These are phyloP conservation scores for Cebus imitator DNA, from an alignment of 2,113 vertebrate genomes.

Conservation along the genomic window DNA sequence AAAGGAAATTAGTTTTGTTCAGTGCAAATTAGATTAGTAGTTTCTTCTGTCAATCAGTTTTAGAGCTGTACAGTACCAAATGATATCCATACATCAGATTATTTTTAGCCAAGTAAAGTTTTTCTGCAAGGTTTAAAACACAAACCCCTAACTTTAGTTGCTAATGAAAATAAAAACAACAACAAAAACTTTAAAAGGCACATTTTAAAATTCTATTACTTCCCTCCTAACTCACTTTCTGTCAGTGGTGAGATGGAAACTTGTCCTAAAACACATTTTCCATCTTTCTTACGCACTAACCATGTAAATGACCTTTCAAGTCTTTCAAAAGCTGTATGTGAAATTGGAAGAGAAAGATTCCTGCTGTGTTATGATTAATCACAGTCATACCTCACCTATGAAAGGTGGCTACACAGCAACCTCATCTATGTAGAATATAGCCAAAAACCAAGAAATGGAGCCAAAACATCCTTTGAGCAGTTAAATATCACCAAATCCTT, in stretches of 20 bases:
- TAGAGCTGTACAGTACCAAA: not conserved
- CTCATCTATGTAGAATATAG: not conserved
- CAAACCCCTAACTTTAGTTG: not conserved
- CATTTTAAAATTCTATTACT: not conserved
- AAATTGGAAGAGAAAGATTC: not conserved
- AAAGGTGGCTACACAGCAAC: not conserved
- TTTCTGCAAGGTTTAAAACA: not conserved
- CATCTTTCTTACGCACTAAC: not conserved
- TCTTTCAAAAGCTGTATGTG: not conserved
- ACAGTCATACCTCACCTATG: not conserved
- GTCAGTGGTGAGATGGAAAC: not conserved
- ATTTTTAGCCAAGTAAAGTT: not conserved
- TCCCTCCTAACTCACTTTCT: not conserved
- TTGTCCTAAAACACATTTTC: not conserved
- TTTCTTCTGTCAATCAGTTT: not conserved
- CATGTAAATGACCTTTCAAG: not conserved
- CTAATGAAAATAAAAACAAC: not conserved
- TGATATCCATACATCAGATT: not conserved
- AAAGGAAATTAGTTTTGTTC: not conserved
- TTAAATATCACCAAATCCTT: not conserved
- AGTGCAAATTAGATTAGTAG: not conserved
- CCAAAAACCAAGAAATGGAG: not conserved
- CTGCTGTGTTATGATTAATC: rapidly evolving
- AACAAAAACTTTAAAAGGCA: not conserved
- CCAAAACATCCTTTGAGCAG: not conserved